Evolutionary conservation across 2,888 invertebrate species (phyloP), one percentile per base, ranked within the genome.

Genomic region (Sesia apiformis): DNA sequence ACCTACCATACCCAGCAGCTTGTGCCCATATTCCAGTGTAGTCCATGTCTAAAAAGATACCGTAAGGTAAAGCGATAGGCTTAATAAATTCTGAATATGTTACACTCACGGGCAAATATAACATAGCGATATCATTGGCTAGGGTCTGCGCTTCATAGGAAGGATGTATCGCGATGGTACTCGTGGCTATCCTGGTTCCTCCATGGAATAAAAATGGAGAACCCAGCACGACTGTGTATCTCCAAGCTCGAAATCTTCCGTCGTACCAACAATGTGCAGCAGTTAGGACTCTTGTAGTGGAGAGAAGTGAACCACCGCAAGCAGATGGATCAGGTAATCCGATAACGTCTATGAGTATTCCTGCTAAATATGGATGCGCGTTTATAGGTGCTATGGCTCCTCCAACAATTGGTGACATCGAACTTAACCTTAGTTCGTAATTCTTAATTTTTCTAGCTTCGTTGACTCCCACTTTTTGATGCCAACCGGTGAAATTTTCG

Each of bases 261-360:
- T 84, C 83, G 55, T 62, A 69, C 82, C 83, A 85, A 62, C 85
- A 85, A 60, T 85, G 85, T 5, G 85, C 85, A 3, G 85, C 85
- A 5, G 85, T 84, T 5, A 85, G 58, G 3, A 84, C 67, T 59
- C 76, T 78, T 5, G 64, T 67, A 7, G 65, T 53, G 1, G 78
- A 67, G 4, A 85, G 57, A 4, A 85, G 63, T 1, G 84, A 77
- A 42, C 83, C 84, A 4, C 85, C 85, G 53, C 84, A 85, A 0
- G 78, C 81, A 0, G 83, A 79, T 4, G 73, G 76, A 0, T 68
- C 61, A 0, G 58, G 8, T 3, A 72, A 54, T 8, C 81, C 83
- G 46, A 72, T 58, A 3, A 82, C 57, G 46, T 82, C 78, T 39
- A 85, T 78, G 38, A 84, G 64, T 3, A 85, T 56, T 4, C 84